phyloP scores from a whole-genome alignment of 1,140 invertebrate species.

The Bombus vancouverensis region DNA sequence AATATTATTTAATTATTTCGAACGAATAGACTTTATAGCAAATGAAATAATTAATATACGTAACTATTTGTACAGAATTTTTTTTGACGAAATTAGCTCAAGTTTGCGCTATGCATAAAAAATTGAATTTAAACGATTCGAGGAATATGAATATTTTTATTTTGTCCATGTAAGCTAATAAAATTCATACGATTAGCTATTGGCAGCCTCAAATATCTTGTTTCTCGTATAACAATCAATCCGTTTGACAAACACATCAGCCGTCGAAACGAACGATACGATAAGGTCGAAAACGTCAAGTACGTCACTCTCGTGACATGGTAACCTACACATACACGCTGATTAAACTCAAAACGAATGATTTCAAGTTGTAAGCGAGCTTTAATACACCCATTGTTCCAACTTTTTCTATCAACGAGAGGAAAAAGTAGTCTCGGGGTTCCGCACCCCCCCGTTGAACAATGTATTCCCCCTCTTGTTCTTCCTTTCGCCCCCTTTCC shows the following conservation, averaged over 20 bases:
- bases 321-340: conserved; percentile 14
- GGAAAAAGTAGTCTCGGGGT: not conserved
- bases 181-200: too few relatives aligned
- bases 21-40: not conserved
- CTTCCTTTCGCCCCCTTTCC: not conserved
- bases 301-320: conserved; percentile 14
- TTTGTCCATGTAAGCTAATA: too few relatives aligned
- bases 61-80: too few relatives aligned
- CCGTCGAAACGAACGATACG: too few relatives aligned
- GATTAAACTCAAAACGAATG: not conserved
- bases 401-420: not conserved
- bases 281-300: not conserved
- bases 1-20: not conserved
- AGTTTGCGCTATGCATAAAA: too few relatives aligned
- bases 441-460: not conserved
- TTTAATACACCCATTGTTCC: conserved; percentile 23
- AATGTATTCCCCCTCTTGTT: not conserved
- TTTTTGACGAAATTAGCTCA: too few relatives aligned
- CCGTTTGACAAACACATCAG: too few relatives aligned
- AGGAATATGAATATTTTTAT: too few relatives aligned
- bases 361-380: not conserved
- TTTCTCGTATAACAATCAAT: too few relatives aligned
- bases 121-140: too few relatives aligned
- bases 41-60: not conserved
- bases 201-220: too few relatives aligned